Percentiles rank a stretch among this genome's conserved stretches.
phyloP scores from a whole-genome alignment of 2,888 invertebrate genomes.

The Drosophila pseudotakahashii region DNA sequence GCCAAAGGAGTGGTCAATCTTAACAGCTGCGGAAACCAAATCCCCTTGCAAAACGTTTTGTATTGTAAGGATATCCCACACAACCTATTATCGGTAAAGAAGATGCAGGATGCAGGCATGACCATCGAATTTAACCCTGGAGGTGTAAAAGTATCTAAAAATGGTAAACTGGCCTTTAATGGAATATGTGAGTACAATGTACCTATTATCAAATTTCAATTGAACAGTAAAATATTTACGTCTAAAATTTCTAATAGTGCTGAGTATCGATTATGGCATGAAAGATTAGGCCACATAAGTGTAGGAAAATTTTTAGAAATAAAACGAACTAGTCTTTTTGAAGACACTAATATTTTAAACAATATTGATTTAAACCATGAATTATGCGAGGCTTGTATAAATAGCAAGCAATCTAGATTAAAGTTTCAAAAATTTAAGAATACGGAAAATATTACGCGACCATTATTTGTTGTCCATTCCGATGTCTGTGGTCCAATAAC shows the following conservation, averaged over 20 bases:
- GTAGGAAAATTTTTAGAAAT: background rate
- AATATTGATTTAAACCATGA: background rate
- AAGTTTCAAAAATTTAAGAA: constrained; percentile 1
- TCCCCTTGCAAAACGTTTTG: constrained; percentile 47
- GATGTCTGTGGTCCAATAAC: too few relatives aligned
- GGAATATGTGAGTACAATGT: background rate
- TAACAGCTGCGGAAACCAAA: constrained; percentile 10
- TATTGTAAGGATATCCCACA: too few relatives aligned
- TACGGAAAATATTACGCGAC: background rate
- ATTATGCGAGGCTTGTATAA: constrained; percentile 1
- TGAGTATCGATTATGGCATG: constrained; percentile 2
- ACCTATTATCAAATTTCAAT: background rate
- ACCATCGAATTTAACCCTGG: constrained; percentile 11
- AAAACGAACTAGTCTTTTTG: background rate
- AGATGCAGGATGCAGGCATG: constrained; percentile 26
- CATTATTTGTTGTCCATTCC: background rate
- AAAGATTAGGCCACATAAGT: constrained; percentile 1
- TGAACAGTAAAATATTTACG: background rate
- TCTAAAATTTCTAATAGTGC: too few relatives aligned
- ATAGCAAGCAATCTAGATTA: background rate
- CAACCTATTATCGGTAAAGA: constrained; percentile 1
- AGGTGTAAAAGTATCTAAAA: background rate
- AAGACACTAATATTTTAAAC: background rate
- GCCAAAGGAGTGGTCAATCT: constrained; percentile 19
- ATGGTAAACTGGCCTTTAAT: too few relatives aligned